Percentiles rank a stretch among this genome's conserved stretches.
phyloP scores from a whole-genome alignment of 2,113 vertebrate species.

The Prunella himalayana region DNA sequence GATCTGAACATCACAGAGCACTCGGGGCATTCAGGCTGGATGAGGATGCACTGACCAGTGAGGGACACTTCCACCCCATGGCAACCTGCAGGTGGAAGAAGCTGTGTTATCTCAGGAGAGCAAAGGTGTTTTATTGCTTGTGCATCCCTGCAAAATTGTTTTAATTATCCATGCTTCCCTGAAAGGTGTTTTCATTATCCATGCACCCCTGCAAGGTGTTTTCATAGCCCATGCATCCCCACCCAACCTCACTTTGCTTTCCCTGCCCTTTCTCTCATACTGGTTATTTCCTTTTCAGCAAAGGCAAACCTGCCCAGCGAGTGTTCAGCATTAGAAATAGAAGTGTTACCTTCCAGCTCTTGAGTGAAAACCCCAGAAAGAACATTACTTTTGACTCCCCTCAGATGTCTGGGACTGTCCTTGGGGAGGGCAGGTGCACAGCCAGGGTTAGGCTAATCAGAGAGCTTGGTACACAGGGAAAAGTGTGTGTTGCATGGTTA shows the following conservation, averaged over 20 bases:
- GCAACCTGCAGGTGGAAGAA: neutral
- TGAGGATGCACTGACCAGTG: neutral
- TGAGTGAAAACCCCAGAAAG: neutral
- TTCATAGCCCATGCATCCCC: neutral
- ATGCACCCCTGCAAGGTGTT: neutral
- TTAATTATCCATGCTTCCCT: rapidly evolving
- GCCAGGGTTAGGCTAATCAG: neutral
- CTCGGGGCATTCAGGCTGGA: neutral
- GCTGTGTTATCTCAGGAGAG: neutral
- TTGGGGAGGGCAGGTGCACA: neutral
- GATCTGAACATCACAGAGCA: neutral
- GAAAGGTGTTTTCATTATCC: neutral
- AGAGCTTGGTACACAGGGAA: neutral
- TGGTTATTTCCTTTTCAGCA: neutral
- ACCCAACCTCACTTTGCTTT: neutral
- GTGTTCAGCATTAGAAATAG: neutral
- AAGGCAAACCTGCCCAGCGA: neutral
- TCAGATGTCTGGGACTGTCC: neutral
- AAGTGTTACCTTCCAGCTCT: neutral
- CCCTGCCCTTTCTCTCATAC: neutral
- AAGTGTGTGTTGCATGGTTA: neutral
- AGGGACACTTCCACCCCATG: neutral
- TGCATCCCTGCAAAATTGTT: neutral
- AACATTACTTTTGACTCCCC: neutral
- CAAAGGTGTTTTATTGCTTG: neutral